These are phyloP conservation scores for Epinephelus lanceolatus DNA, from an alignment of 2,113 vertebrate species.

Conservation along the genomic window DNA sequence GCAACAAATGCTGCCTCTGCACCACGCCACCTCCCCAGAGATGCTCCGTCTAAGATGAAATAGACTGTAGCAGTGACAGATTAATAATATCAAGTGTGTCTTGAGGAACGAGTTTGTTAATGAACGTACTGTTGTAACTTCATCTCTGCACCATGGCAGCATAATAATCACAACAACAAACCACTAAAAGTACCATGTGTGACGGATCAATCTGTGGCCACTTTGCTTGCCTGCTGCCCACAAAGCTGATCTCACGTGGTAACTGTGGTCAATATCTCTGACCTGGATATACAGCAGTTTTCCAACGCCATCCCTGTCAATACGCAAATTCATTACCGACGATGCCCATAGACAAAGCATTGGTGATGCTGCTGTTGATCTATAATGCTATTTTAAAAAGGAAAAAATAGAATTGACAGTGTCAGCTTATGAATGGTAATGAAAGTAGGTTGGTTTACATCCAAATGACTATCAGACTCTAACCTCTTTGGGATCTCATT, in stretches of 20 bases:
- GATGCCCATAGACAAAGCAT: constrained; percentile 49
- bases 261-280: constrained; percentile 80
- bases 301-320: constrained; percentile 69
- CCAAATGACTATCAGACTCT: constrained; percentile 40
- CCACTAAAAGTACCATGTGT: constrained; percentile 49
- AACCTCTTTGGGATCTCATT: constrained; percentile 50
- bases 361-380: constrained; percentile 60
- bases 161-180: constrained; percentile 40
- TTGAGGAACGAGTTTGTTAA: constrained; percentile 15
- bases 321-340: constrained; percentile 78
- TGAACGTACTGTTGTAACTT: constrained; percentile 15
- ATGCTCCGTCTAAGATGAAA: constrained; percentile 35
- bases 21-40: constrained; percentile 20
- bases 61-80: constrained; percentile 31
- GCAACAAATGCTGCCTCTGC: constrained; percentile 54
- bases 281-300: constrained; percentile 82
- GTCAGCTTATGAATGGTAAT: constrained; percentile 43
- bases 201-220: constrained; percentile 74
- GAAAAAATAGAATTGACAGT: constrained; percentile 56
- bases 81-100: constrained; percentile 35
- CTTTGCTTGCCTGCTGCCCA: constrained; percentile 67
- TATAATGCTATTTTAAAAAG: constrained; percentile 65
- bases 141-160: constrained; percentile 11
- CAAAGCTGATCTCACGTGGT: constrained; percentile 74
- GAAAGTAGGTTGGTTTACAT: constrained; percentile 64